Conservation (phyloP, 2,113 vertebrate genomes). For the Boulengeromyrus knoepffleri region DNA sequence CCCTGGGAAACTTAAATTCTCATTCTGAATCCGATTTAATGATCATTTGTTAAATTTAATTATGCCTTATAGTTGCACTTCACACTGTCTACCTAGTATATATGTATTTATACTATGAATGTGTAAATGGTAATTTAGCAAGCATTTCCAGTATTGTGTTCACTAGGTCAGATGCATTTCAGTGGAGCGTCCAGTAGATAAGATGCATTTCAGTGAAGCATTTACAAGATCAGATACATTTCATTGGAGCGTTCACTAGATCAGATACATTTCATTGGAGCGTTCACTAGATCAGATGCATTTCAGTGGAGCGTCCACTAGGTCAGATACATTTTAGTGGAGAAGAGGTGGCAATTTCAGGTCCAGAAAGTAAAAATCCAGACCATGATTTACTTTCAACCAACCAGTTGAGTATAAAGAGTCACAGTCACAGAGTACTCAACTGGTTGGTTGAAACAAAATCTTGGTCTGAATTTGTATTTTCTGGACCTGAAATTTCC, state of each 20-base stretch:
- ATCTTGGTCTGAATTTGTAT: too few species aligned
- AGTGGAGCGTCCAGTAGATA: slow-evolving; percentile 58
- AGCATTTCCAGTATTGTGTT: slow-evolving; percentile 59
- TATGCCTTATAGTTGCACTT: slow-evolving; percentile 97
- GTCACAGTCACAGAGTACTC: background rate
- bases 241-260: too few species aligned
- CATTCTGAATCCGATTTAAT: slow-evolving; percentile 94
- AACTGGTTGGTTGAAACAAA: too few species aligned
- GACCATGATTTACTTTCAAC: too few species aligned
- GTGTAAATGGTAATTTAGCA: slow-evolving; percentile 97
- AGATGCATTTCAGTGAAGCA: background rate
- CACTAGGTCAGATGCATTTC: slow-evolving; percentile 70
- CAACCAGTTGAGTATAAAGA: too few species aligned
- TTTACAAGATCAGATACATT: background rate
- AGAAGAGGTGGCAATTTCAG: background rate
- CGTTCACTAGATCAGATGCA: background rate
- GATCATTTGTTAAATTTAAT: slow-evolving; percentile 99
- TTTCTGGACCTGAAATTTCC: background rate
- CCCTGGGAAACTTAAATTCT: slow-evolving; percentile 63
- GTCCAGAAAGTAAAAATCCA: too few species aligned
- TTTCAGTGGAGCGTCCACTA: background rate
- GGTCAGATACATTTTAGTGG: background rate
- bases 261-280: background rate
- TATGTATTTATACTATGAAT: slow-evolving; percentile 94
- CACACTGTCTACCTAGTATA: slow-evolving; percentile 90